These are phyloP conservation scores for Procavia capensis DNA, from an alignment of 2,113 vertebrate species.

Conservation along the genomic window DNA sequence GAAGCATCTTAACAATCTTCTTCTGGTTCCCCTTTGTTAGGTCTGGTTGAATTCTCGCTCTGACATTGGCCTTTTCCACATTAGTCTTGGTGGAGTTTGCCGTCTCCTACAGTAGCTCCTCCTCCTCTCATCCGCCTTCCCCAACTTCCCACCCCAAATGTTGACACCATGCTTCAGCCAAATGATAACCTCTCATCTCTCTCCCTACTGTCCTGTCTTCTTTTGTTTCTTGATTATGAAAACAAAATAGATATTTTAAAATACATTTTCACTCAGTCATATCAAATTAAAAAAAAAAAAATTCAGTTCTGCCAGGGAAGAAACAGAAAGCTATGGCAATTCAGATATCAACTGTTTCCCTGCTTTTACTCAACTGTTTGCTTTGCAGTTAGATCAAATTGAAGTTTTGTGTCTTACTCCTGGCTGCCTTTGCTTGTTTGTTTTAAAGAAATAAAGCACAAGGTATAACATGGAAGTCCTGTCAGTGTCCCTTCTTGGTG, in stretches of 20 bases:
- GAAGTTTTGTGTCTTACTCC: constrained; percentile 12
- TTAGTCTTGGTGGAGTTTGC: background rate
- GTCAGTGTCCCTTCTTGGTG: too few species aligned
- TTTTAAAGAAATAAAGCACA: constrained; percentile 37
- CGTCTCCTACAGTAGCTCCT: background rate
- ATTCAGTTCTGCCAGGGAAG: background rate
- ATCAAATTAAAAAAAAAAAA: constrained; percentile 41
- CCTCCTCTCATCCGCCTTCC: background rate
- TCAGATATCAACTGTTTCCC: background rate
- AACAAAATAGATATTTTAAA: background rate
- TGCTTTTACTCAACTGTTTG: background rate
- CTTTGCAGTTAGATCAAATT: constrained; percentile 44
- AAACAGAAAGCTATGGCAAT: background rate
- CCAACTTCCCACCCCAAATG: background rate
- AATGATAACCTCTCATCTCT: background rate
- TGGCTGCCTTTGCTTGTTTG: background rate
- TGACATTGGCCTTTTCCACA: background rate
- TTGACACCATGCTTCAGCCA: rapidly evolving
- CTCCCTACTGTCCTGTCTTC: background rate
- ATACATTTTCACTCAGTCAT: background rate
- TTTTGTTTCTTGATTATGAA: background rate
- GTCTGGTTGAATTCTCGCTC: background rate
- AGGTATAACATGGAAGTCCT: background rate
- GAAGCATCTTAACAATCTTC: background rate
- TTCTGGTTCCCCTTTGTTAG: background rate